Base-by-base conservation (phyloP, 35 echinoderm and acorn worm genomes). In the Amphiura filiformis region DNA sequence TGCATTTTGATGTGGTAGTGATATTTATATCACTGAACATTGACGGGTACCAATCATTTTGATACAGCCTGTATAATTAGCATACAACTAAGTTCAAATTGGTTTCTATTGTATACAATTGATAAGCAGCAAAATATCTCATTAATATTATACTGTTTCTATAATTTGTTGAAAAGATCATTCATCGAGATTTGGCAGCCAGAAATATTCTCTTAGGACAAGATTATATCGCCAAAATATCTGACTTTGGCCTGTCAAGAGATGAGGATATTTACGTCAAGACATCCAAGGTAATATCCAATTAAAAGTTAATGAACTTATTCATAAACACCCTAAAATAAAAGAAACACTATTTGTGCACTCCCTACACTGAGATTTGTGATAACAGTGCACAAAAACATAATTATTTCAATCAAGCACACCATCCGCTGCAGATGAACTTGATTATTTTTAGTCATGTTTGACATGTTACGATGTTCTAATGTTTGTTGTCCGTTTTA, bases 251-350 rank as follows among this genome's bases (percentile, higher is more conserved):
- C 31, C 86, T 88, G 52, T 88, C 86, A 7, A 0, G 86, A 35
- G 76, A 77, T 78, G 86, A 88, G 78, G 78, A 88, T 56, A 88
- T 88, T 31, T 88, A 88, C 44, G 86, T 88, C 38, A 76, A 79
- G 76, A 88, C 86, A 79, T 79, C 86, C 23, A 88, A 44, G 86
- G 86, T 88, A 80, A 4, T 26, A 0, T 1, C 28, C 49, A 49
- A 47, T 44, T 5, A 4, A 14, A 47, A 0, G 30, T 42, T 56
- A 28, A 17, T 13, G n/a, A 31, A 31, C 31, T 37, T 39, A 32
- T 23, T 35, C 13, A 20, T 39, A 36, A 13, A 37, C 13, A 22
- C 13, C 20, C 5, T 23, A 38, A 81, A 13, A 28, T 36, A 20
- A 35, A 32, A n/a, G 35, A 37, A 3, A 13, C 37, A 32, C n/a